A percentile compares a stretch with the other conserved stretches of the same genome.
These are phyloP conservation scores for Tethea ocularis DNA, from an alignment of 2,888 invertebrate genomes.

Conservation along the genomic window DNA sequence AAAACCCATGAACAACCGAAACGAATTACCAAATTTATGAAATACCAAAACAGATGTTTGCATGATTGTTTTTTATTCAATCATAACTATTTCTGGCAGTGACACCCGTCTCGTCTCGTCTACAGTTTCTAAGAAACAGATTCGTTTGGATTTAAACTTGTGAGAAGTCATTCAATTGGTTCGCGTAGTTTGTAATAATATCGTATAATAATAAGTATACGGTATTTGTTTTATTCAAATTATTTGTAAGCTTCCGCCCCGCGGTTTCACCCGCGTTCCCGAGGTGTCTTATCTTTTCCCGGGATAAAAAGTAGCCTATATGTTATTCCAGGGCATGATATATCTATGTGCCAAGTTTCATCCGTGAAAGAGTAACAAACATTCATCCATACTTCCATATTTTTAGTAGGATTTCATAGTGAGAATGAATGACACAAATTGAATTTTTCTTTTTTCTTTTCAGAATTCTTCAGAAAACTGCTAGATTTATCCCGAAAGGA, in stretches of 20 bases:
- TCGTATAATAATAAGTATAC: no score
- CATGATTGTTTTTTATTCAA: neutral
- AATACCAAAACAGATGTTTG: neutral
- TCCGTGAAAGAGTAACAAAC: no score
- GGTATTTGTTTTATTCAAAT: no score
- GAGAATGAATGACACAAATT: neutral
- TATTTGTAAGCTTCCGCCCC: no score
- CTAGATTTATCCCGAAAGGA: conserved; percentile 92
- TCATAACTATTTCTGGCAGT: conserved; percentile 2
- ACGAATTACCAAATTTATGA: no score
- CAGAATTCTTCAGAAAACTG: conserved; percentile 95
- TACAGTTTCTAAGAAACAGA: neutral
- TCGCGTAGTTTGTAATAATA: neutral
- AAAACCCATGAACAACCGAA: neutral
- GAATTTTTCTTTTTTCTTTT: conserved; percentile 49
- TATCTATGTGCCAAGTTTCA: no score
- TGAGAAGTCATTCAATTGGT: neutral
- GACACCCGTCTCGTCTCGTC: neutral
- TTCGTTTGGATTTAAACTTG: neutral
- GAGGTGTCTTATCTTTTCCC: no score
- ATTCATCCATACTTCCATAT: no score
- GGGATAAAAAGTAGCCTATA: no score
- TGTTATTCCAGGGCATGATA: no score
- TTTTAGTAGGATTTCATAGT: no score
- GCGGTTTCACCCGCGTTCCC: no score